phyloP scores from a whole-genome alignment of 1,140 invertebrate genomes.

The Drosophila yakuba region DNA sequence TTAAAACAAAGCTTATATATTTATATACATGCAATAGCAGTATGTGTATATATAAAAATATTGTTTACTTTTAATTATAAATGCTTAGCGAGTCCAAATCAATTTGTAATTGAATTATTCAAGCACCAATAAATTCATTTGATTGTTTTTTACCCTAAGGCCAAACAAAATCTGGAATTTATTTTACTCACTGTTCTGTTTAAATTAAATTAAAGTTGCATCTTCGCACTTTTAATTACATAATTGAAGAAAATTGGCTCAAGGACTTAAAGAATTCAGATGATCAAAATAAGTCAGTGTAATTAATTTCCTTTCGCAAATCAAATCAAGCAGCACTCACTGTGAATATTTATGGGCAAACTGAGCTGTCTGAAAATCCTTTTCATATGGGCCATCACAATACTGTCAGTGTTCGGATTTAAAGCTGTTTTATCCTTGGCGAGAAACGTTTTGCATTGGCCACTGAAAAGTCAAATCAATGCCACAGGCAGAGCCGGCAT shows the following conservation, averaged over 20 bases:
- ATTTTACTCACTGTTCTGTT: too few species aligned
- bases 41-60: too few species aligned
- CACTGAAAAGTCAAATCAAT: slow-evolving; percentile 72
- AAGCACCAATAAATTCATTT: background rate
- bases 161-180: too few species aligned
- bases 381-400: slow-evolving; percentile 24
- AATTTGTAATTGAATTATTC: background rate
- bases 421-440: slow-evolving; percentile 28
- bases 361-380: slow-evolving; percentile 5
- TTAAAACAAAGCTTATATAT: background rate
- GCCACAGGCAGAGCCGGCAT: slow-evolving; percentile 48
- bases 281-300: slow-evolving; percentile 15
- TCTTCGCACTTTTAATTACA: background rate
- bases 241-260: slow-evolving; percentile 1
- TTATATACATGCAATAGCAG: too few species aligned
- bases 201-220: background rate
- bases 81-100: background rate
- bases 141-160: background rate
- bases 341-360: slow-evolving; percentile 11
- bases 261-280: background rate
- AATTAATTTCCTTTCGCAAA: slow-evolving; percentile 27
- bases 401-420: slow-evolving; percentile 22
- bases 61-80: too few species aligned
- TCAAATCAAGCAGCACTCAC: slow-evolving; percentile 21
- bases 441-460: slow-evolving; percentile 50